Evolutionary conservation across 2,797 vertebrate species (phyloP), one percentile per base, ranked within the genome.

Genomic region (Percopsis omiscomaycus): DNA sequence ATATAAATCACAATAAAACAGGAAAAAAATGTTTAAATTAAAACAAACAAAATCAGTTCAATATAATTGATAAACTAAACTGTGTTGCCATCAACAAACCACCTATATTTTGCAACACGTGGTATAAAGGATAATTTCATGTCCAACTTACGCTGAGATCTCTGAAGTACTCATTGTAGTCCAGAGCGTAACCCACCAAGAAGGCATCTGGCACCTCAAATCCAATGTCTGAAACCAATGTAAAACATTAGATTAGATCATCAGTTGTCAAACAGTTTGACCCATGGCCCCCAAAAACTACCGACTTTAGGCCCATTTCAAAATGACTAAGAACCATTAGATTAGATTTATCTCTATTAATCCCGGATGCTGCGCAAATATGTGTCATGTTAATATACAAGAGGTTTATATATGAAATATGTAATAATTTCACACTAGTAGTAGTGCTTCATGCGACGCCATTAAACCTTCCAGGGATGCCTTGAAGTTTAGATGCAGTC

Each of bases 121-220:
- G 14, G 16, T 47, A 53, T 8, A 5, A 14, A 22, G 9, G 30
- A 55, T 57, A 13, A 57, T 22, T 3, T 42, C 6, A 45, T 55
- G 27, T 2, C 58, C 50, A 22, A 91, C 92, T 93, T 83, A 94
- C 93, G 75, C 92, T 94, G 73, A 94, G 90, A 82, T 94, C 93
- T 86, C 93, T 87, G 88, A 94, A 94, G 88, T 94, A 93, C 74
- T 94, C 93, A 1, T 94, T 94, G 85, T 94, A 94, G 82, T 94
- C 93, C 83, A 94, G 84, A 64, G 93, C 93, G 10, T 94, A 94
- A 47, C 93, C 93, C 63, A 94, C 93, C 48, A 94, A 85, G 69
- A 94, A 94, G 59, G 88, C 87, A 80, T 94, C 93, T 4, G 93
- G 93, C 56, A 94, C 93, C 86, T 94, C 93, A 80, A 94, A 94